Conservation (phyloP, 1,140 invertebrate species). For the Eumaeus atala region DNA sequence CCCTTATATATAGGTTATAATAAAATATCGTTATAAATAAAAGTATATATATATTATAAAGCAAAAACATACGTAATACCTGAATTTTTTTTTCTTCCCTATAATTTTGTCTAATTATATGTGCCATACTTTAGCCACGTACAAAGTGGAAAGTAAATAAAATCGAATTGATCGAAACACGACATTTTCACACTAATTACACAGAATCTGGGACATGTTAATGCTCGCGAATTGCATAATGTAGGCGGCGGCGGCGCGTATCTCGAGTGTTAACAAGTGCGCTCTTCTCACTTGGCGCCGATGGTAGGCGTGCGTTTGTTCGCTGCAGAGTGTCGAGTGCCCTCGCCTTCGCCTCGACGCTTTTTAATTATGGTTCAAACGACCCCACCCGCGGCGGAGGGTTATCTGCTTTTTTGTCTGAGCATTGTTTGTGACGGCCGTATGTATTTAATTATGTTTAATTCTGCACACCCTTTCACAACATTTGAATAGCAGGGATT, state of each 20-base stretch:
- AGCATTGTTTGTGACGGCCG: constrained; percentile 4
- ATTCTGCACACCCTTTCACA: neutral
- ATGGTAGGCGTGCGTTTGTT: constrained; percentile 15
- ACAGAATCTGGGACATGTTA: constrained; percentile 21
- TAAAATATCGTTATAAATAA: too few relatives aligned
- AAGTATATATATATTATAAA: too few relatives aligned
- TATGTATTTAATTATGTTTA: constrained; percentile 4
- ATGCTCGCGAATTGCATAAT: constrained; percentile 22
- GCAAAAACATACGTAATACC: too few relatives aligned
- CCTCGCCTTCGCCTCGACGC: constrained; percentile 24
- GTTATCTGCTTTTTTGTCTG: constrained; percentile 24
- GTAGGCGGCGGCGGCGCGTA: constrained; percentile 19
- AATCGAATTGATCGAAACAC: neutral
- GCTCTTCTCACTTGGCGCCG: constrained; percentile 2
- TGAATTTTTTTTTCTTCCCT: too few relatives aligned
- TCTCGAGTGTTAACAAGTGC: constrained; percentile 10
- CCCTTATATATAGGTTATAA: too few relatives aligned
- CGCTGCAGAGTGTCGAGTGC: constrained; percentile 16
- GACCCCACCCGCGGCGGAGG: constrained; percentile 16
- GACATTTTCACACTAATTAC: constrained; percentile 3
- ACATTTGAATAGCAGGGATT: neutral
- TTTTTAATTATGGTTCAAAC: constrained; percentile 28
- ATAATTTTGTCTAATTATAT: too few relatives aligned
- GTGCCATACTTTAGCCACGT: too few relatives aligned
- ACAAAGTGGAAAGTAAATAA: neutral